Base-by-base conservation (phyloP, 2,797 vertebrate species). In the Carduelis carduelis region DNA sequence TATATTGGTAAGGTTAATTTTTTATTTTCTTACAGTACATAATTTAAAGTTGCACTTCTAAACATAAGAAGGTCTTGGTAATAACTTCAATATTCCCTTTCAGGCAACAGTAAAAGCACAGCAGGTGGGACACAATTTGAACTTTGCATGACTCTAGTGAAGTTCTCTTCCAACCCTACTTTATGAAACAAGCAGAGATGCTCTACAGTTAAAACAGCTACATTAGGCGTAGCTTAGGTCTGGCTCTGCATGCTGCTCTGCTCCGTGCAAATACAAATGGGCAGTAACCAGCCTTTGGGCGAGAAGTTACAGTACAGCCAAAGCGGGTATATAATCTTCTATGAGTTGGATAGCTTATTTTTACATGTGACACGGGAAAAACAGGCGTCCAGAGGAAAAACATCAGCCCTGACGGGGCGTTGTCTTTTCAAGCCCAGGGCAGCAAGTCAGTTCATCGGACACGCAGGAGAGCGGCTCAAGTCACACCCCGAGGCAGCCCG, bases 321-420 rank as follows among this genome's bases (percentile, higher is more conserved):
- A 13, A 46, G 14, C 1, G 0, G 1, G 1, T 4, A n/a, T 5
- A 19, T 2, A 15, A 41, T 14, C 34, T 2, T 10, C 28, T 6
- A 5, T 2, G 8, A 59, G 18, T 23, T 24, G 43, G 8, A 43
- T 0, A 12, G 52, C 8, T 78, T 34, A 37, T 56, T 90, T 90
- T 41, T 0, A 47, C 43, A 30, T 2, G 3, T 19, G 63, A 26
- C 34, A 49, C 2, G 2, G 12, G 19, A 70, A 93, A 64, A 81
- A 56, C 1, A 30, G 2, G 3, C 19, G 10, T 24, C 55, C 8
- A 8, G 23, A 69, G 24, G 60, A 56, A 30, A 4, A 27, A 4
- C 16, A 69, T 13, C 22, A 32, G 20, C 2, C 3, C 66, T 27
- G n/a, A 34, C 11, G 44, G 68, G 82, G 91, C 78, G 74, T 47